phyloP scores from a whole-genome alignment of 92 coral and sea anemone species.

The Epizoanthus illoricatus region DNA sequence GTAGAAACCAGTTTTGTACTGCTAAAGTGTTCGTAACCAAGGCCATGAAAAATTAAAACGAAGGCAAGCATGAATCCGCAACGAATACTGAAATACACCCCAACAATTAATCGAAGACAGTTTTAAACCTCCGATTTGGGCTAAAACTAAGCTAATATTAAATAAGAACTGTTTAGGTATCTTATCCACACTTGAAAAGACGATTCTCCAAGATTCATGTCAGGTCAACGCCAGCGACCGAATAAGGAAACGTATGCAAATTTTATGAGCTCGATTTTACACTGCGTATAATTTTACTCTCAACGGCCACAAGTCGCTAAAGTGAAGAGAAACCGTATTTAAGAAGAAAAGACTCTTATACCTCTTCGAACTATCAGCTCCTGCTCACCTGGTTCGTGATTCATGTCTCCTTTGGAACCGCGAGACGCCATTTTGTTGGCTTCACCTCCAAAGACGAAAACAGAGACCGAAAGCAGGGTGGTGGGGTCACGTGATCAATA shows the following conservation, averaged over 20 bases:
- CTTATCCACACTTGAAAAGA: neutral
- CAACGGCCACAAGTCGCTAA: neutral
- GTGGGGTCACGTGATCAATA: conserved; percentile 24
- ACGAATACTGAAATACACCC: too few species aligned
- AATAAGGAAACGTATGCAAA: conserved; percentile 9
- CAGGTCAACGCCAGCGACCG: neutral
- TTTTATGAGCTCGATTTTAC: conserved; percentile 11
- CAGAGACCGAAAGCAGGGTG: conserved; percentile 12
- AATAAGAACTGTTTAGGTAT: neutral
- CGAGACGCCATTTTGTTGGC: conserved; percentile 22
- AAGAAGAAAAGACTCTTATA: conserved; percentile 3
- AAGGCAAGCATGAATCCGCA: too few species aligned
- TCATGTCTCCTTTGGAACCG: conserved; percentile 10
- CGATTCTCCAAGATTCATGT: neutral
- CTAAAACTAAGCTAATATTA: too few species aligned
- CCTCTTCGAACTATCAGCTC: conserved; percentile 24
- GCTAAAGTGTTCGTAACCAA: too few species aligned
- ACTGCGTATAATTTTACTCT: conserved; percentile 12
- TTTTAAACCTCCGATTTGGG: too few species aligned
- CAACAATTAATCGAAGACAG: too few species aligned
- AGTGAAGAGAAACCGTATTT: neutral
- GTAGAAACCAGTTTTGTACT: too few species aligned
- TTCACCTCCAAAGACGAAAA: neutral
- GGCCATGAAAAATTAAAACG: too few species aligned
- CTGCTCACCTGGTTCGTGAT: conserved; percentile 26